phyloP scores from a whole-genome alignment of 92 coral and sea anemone genomes.

The Phymanthus crucifer region DNA sequence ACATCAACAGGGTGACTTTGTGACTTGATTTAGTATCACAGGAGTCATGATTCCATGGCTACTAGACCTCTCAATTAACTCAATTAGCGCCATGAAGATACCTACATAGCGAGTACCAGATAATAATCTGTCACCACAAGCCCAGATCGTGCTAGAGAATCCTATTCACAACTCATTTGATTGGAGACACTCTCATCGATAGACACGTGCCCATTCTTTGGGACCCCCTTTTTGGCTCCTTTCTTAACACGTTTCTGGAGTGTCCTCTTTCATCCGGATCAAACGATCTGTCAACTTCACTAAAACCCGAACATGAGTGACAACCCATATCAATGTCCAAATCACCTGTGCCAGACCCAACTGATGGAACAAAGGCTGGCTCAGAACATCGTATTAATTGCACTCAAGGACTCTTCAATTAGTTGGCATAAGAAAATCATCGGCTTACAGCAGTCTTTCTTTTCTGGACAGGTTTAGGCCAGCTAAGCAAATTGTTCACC shows the following conservation, averaged over 20 bases:
- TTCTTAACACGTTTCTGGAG: conserved; percentile 31
- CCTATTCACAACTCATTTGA: conserved; percentile 11
- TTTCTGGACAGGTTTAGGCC: conserved; percentile 9
- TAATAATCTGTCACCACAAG: conserved; percentile 26
- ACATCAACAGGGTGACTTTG: background rate
- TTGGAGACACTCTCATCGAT: background rate
- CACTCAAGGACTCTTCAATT: conserved; percentile 1
- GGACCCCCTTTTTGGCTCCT: conserved; percentile 16
- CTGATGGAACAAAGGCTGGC: conserved; percentile 6
- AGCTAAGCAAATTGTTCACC: conserved; percentile 4
- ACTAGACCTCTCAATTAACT: conserved; percentile 26
- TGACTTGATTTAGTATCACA: conserved; percentile 3
- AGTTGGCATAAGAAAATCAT: background rate
- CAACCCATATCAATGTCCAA: conserved; percentile 6
- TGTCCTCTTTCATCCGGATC: conserved; percentile 14
- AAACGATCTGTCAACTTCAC: conserved; percentile 22
- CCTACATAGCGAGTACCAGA: background rate
- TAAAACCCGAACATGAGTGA: conserved; percentile 28
- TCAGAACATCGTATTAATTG: conserved; percentile 8
- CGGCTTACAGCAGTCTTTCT: background rate
- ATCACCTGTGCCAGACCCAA: conserved; percentile 12
- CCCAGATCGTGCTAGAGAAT: conserved; percentile 2
- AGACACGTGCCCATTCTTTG: conserved; percentile 25
- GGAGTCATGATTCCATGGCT: background rate
- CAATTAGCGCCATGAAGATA: conserved; percentile 42